Base-by-base conservation (phyloP, 2,888 invertebrate genomes). In the Dynastes grantii region DNA sequence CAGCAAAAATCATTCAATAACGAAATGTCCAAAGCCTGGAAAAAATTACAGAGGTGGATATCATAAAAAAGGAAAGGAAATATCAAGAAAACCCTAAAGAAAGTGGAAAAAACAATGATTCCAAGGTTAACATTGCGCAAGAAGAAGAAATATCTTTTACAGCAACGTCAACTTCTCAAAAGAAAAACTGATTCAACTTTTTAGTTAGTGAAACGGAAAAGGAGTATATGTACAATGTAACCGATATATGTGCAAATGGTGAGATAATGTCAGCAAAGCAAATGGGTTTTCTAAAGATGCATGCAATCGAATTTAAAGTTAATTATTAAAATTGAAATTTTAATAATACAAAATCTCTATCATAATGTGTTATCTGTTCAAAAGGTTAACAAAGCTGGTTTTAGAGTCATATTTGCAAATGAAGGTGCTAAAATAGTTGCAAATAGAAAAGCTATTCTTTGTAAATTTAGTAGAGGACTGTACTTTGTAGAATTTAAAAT, bases 191-290 rank as follows among this genome's bases (percentile, higher is more conserved):
- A 16, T 16, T 16, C 45, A 67, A 40, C 65, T 49, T n/a, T n/a
- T 40, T 67, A 45, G 65, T 67, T 2, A 40, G 22, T 45, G 65
- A 67, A 67, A 22, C n/a, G 40, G 9, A 22, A 6, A 45, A 67
- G 22, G 40, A 67, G 9, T 67, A 67, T 45, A 67, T 67, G 45
- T n/a, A 8, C n/a, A 67, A 64, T 37, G 13, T 64, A 64, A 3
- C 11, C 0, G 13, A 64, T 64, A 64, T 64, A 13, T 64, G 11
- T 29, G 49, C 67, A 2, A 68, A 68, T 49, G 67, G 67, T 27
- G 27, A 13, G 22, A 68, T 45, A 9, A 45, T 45, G 45, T 45
- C 8, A 45, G 45, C 11, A 45, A 45, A 22, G 22, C 22, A 22
- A 45, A 45, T 8, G 9, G 5, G 45, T 45, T 1, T 45, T 45